Evolutionary conservation across 92 coral and sea anemone genomes (phyloP), one percentile per base, ranked within the genome.

Genomic region (Phymanthus crucifer): DNA sequence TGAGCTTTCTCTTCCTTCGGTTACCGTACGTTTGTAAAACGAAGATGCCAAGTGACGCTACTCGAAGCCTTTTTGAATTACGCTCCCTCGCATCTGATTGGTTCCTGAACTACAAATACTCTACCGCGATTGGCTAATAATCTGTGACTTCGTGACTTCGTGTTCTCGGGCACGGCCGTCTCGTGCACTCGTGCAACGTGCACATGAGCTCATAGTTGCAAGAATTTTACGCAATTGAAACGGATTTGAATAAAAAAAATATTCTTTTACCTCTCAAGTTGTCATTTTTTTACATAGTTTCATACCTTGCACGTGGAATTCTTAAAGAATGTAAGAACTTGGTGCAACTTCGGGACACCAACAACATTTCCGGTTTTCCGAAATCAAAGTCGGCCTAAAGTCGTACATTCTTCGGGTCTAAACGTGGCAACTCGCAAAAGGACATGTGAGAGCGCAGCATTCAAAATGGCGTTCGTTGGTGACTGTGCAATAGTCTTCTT

Each of bases 71-170:
- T 80, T 96, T 96, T 96, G 98, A 96, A 96, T 84, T 91, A 74
- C 91, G 90, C 98, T 71, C 99, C 32, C 90, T 86, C 77, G 36
- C 18, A 32, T 85, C 93, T 93, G 96, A 96, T 96, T 96, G 99
- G 99, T 43, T 76, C 34, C 38, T 69, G 78, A 40, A 27, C 54
- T 3, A 21, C 72, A 64, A 21, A 61, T 14, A 37, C 81, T 64
- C 38, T 37, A 36, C 14, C 45, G 32, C 38, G 81, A 77, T 77
- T 77, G 81, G 81, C 38, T 34, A 0, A 64, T 2, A 77, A 0
- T 7, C 21, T n/a, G n/a, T n/a, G n/a, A n/a, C 52, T 38, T 46
- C 61, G 38, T 75, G 56, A 12, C 5, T 52, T n/a, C 70, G 64
- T 38, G 84, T 5, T 2, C 64, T 17, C 16, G 10, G 10, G 50